Evolutionary conservation across 2,888 invertebrate species (phyloP).

Genomic region (Nipponacmea schrenckii): DNA sequence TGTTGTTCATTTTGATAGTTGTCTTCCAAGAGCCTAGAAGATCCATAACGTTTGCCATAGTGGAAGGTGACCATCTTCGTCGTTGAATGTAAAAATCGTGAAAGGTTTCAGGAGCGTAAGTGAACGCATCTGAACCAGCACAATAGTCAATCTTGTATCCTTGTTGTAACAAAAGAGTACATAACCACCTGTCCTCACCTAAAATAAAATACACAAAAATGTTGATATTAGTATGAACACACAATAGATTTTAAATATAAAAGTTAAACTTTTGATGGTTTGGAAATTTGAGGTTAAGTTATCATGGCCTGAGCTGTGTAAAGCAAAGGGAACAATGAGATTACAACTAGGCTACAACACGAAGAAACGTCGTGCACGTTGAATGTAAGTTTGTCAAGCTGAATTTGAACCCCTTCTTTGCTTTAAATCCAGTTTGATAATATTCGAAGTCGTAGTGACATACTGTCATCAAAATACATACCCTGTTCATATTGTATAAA

Average conservation of each 20-base stretch:
- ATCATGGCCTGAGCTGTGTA: too few species aligned
- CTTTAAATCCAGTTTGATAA: too few species aligned
- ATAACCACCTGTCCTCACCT: constrained; percentile 65
- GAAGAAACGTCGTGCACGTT: too few species aligned
- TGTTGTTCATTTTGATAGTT: constrained; percentile 50
- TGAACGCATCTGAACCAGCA: constrained; percentile 58
- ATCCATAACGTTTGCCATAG: constrained; percentile 60
- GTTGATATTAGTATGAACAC: too few species aligned
- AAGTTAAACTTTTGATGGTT: too few species aligned
- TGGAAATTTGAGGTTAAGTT: too few species aligned
- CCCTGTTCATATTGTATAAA: constrained; percentile 93
- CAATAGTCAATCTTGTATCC: constrained; percentile 62
- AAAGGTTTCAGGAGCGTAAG: constrained; percentile 59
- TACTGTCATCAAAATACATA: constrained; percentile 41
- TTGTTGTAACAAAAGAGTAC: constrained; percentile 58
- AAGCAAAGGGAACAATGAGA: too few species aligned
- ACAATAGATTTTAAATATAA: neutral
- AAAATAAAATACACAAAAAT: constrained; percentile 11
- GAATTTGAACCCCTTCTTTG: too few species aligned
- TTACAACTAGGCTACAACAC: too few species aligned
- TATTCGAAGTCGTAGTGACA: too few species aligned
- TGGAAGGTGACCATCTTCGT: constrained; percentile 61
- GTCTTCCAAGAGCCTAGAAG: constrained; percentile 47
- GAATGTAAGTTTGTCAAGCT: too few species aligned
- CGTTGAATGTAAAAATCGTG: constrained; percentile 62